Evolutionary conservation across 2,888 invertebrate genomes (phyloP).

Genomic region (Oscheius onirici): DNA sequence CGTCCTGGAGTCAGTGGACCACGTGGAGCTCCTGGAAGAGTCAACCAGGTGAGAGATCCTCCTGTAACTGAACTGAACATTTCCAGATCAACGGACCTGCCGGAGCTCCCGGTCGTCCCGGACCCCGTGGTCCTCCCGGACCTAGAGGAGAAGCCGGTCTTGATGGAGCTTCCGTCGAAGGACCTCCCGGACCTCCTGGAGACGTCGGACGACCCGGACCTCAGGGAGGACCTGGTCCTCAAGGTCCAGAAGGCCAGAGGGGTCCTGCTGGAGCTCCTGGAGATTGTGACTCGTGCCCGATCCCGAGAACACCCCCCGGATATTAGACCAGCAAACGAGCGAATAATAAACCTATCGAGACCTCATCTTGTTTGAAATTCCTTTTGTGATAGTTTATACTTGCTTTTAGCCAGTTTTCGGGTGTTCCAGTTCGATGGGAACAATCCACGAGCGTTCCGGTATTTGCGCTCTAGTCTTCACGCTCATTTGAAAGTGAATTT

Average conservation of each 20-base stretch:
- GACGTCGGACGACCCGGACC: conserved; percentile 59
- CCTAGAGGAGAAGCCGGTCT: conserved; percentile 61
- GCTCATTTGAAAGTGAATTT: too few relatives aligned
- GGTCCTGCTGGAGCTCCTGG: conserved; percentile 50
- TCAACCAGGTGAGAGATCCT: conserved; percentile 43
- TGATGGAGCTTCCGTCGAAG: conserved; percentile 51
- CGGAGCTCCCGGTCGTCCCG: conserved; percentile 53
- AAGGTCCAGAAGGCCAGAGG: conserved; percentile 56
- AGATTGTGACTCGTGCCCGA: conserved; percentile 57
- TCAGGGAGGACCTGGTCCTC: conserved; percentile 59
- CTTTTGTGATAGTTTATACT: neutral
- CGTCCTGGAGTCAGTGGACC: conserved; percentile 61
- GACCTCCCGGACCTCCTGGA: conserved; percentile 55
- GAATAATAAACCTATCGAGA: conserved; percentile 10
- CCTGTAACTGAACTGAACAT: too few relatives aligned
- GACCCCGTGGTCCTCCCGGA: conserved; percentile 57
- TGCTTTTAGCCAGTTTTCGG: neutral
- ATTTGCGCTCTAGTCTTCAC: too few relatives aligned
- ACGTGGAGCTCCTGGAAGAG: conserved; percentile 54
- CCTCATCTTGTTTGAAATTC: neutral
- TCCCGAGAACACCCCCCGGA: conserved; percentile 64
- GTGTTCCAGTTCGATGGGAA: too few relatives aligned
- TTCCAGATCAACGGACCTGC: conserved; percentile 54
- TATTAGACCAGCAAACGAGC: conserved; percentile 46
- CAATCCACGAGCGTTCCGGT: too few relatives aligned